A percentile compares a stretch with the other conserved stretches of the same genome.
phyloP scores from a whole-genome alignment of 1,140 invertebrate species.

The Limonius californicus region DNA sequence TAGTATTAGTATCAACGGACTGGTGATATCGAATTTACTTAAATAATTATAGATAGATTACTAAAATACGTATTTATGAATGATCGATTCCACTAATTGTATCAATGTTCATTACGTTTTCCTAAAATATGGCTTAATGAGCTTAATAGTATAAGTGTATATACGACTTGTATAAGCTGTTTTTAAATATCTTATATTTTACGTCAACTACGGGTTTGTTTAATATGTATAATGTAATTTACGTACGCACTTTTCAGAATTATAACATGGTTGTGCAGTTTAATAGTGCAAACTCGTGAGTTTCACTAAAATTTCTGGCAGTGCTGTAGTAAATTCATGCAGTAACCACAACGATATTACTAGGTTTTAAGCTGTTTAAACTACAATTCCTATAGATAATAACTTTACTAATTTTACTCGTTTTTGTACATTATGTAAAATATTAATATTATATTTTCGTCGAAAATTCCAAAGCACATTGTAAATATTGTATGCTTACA shows the following conservation, averaged over 20 bases:
- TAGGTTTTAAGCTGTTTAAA: conserved; percentile 10
- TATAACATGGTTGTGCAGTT: conserved; percentile 1
- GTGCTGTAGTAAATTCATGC: conserved; percentile 9
- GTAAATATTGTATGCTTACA: conserved; percentile 6
- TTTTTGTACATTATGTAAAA: conserved; percentile 8
- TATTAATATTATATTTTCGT: conserved; percentile 11
- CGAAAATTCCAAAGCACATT: conserved; percentile 13
- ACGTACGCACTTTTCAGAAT: conserved; percentile 1
- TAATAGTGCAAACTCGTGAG: background rate
- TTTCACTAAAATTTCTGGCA: background rate
- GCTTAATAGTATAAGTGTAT: conserved; percentile 12
- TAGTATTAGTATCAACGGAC: conserved; percentile 8
- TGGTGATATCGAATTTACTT: conserved; percentile 15
- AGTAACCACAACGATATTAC: conserved; percentile 12
- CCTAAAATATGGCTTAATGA: conserved; percentile 14
- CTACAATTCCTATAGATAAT: conserved; percentile 13
- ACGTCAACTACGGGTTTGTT: conserved; percentile 13
- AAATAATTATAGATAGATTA: background rate
- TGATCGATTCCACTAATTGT: conserved; percentile 9
- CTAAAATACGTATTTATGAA: background rate
- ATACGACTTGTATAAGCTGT: conserved; percentile 6
- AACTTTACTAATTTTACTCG: conserved; percentile 9
- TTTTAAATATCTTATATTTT: conserved; percentile 3
- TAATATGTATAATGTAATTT: conserved; percentile 2
- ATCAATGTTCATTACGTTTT: conserved; percentile 10